A percentile compares a stretch with the other conserved stretches of the same genome.
These are phyloP conservation scores for Murina feae DNA, from an alignment of 2,113 vertebrate genomes.

Conservation along the genomic window DNA sequence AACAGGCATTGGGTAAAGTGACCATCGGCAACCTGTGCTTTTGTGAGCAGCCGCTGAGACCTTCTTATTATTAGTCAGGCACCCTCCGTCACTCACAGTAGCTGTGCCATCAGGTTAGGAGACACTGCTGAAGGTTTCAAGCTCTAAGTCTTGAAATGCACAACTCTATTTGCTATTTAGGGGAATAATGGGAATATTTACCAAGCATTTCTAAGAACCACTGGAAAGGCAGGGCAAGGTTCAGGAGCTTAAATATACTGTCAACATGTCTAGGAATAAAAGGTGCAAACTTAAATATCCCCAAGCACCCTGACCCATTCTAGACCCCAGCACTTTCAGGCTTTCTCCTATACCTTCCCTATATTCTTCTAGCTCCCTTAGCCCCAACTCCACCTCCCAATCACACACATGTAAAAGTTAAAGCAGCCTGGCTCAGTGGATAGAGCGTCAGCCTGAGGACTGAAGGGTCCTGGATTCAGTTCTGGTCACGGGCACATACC, in stretches of 20 bases:
- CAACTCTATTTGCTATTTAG: neutral
- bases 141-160: neutral
- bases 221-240: neutral
- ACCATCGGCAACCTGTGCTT: neutral
- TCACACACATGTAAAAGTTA: neutral
- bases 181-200: neutral
- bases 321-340: neutral
- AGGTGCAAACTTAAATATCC: neutral
- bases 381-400: neutral
- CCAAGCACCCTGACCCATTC: neutral
- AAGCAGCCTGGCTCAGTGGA: neutral
- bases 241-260: conserved; percentile 7
- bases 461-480: too few species aligned
- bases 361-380: neutral
- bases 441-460: too few species aligned
- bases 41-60: neutral
- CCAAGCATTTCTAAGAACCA: conserved; percentile 33
- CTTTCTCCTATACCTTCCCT: neutral
- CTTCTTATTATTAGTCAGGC: neutral
- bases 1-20: neutral
- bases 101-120: neutral
- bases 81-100: neutral
- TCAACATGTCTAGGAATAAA: neutral
- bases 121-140: neutral
- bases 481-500: too few species aligned